phyloP scores from a whole-genome alignment of 2,888 invertebrate species.

The Sinohyriopsis cumingii region DNA sequence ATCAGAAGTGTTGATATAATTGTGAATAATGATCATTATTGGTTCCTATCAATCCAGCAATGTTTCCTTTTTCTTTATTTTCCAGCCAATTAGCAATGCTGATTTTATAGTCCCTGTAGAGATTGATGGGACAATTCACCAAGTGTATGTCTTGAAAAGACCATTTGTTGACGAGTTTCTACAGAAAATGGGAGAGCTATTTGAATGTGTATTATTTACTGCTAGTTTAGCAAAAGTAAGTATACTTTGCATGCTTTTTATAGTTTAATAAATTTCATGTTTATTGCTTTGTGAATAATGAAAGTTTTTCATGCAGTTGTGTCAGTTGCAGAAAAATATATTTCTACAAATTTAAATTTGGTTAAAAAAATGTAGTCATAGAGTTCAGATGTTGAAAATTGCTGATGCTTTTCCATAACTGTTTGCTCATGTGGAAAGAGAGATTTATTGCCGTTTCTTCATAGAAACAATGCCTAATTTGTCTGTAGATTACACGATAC shows the following conservation, averaged over 20 bases:
- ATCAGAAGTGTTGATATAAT: no score
- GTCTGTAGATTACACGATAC: no score
- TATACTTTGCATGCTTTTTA: background rate
- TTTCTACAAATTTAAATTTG: no score
- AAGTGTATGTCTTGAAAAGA: slow-evolving; percentile 97
- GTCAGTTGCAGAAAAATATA: background rate
- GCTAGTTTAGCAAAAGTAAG: slow-evolving; percentile 94
- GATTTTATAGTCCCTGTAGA: slow-evolving; percentile 99
- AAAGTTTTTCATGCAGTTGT: background rate
- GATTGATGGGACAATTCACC: slow-evolving; percentile 99
- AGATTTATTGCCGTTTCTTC: no score
- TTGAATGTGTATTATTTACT: slow-evolving; percentile 99
- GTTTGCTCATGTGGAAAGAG: no score
- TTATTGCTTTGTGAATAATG: background rate
- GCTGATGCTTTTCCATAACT: no score
- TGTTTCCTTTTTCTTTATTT: slow-evolving; percentile 23
- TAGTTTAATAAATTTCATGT: background rate
- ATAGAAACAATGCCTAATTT: no score
- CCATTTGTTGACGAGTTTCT: slow-evolving; percentile 99
- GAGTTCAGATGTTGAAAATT: no score
- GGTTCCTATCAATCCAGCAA: background rate
- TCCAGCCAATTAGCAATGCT: slow-evolving; percentile 98
- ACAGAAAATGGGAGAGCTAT: slow-evolving; percentile 96
- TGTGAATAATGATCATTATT: background rate
- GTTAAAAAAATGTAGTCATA: no score